phyloP scores from a whole-genome alignment of 2,797 vertebrate genomes.

The Chrosomus eos region DNA sequence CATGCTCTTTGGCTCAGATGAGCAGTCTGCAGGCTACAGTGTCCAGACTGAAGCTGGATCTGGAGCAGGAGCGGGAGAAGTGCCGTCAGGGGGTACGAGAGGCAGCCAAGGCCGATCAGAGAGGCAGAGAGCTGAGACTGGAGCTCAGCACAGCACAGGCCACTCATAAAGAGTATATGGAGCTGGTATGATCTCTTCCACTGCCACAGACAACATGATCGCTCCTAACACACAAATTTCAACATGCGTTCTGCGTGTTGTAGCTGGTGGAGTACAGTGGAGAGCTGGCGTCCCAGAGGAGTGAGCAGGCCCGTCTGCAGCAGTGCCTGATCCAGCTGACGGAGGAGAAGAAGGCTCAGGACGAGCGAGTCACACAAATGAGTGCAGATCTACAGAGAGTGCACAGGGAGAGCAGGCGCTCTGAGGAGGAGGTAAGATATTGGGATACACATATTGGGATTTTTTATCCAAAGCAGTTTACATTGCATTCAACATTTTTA shows the following conservation, averaged over 20 bases:
- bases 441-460: background rate
- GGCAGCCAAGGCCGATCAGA: slow-evolving; percentile 55
- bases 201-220: background rate
- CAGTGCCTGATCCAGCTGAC: slow-evolving; percentile 67
- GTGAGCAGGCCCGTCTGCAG: slow-evolving; percentile 62
- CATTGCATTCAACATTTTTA: background rate
- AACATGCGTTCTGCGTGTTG: slow-evolving; percentile 13
- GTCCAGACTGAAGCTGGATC: slow-evolving; percentile 60
- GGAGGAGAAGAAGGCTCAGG: slow-evolving; percentile 57
- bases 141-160: slow-evolving; percentile 63
- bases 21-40: slow-evolving; percentile 60
- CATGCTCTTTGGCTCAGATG: slow-evolving; percentile 31
- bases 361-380: slow-evolving; percentile 67
- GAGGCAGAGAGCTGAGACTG: slow-evolving; percentile 62
- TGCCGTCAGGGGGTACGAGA: slow-evolving; percentile 48
- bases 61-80: slow-evolving; percentile 57
- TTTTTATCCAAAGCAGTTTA: background rate
- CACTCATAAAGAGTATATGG: slow-evolving; percentile 57
- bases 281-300: slow-evolving; percentile 64
- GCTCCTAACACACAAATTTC: background rate
- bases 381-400: slow-evolving; percentile 69
- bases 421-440: slow-evolving; percentile 58
- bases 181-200: slow-evolving; percentile 42
- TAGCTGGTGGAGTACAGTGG: slow-evolving; percentile 62
- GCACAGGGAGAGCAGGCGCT: slow-evolving; percentile 51